These are phyloP conservation scores for Trematocara zebra DNA, from an alignment of 2,113 vertebrate species.

Conservation along the genomic window DNA sequence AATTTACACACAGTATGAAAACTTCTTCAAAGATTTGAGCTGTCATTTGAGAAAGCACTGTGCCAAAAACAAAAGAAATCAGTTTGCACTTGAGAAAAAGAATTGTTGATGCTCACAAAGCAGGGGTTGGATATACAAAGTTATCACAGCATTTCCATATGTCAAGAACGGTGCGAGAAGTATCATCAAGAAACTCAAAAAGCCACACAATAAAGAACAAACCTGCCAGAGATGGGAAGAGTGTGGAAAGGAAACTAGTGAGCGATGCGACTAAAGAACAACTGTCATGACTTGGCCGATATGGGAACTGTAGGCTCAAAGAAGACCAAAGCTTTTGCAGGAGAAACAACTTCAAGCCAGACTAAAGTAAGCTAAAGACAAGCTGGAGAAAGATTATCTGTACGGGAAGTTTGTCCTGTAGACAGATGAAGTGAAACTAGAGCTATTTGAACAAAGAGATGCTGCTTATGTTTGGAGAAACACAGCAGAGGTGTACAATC, in stretches of 20 bases:
- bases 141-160: not conserved
- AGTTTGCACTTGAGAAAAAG: not conserved
- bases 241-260: not conserved
- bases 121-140: not conserved
- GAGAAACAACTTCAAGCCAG: not conserved
- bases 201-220: not conserved
- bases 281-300: not conserved
- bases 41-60: not conserved
- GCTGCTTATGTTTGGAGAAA: not conserved
- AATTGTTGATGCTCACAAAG: not conserved
- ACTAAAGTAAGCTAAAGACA: not conserved
- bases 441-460: not conserved
- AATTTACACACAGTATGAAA: not conserved
- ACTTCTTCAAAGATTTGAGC: not conserved
- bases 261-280: not conserved
- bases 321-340: not conserved
- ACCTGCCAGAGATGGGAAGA: not conserved
- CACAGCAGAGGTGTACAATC: not conserved
- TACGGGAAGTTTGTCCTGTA: not conserved
- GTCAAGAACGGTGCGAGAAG: not conserved
- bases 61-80: not conserved
- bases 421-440: not conserved
- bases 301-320: not conserved
- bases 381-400: accelerated
- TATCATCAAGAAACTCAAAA: not conserved